Conservation (phyloP, 2,888 invertebrate species). For the Leptopilina syphax region DNA sequence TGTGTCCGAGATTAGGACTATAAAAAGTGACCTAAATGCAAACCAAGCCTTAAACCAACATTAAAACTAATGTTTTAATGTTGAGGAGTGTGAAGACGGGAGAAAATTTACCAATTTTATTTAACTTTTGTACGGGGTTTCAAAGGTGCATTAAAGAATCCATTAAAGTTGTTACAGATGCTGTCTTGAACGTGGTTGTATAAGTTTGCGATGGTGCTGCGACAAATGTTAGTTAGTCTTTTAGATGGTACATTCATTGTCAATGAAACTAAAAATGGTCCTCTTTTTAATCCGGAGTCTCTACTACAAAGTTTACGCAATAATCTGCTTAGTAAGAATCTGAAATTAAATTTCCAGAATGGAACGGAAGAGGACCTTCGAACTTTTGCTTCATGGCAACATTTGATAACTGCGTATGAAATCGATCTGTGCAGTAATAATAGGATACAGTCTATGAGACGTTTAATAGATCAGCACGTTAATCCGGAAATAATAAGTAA, state of each 20-base stretch:
- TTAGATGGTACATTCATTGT: neutral
- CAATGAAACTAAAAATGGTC: neutral
- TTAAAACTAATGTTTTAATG: too few species aligned
- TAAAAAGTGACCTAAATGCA: too few species aligned
- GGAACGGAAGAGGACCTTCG: neutral
- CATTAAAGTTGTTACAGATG: too few species aligned
- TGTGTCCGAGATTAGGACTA: too few species aligned
- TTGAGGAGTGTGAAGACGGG: too few species aligned
- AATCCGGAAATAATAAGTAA: neutral
- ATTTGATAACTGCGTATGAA: neutral
- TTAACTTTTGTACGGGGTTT: too few species aligned
- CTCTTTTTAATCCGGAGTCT: neutral
- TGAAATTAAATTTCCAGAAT: neutral
- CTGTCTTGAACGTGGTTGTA: too few species aligned
- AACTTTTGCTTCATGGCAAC: neutral
- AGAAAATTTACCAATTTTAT: too few species aligned
- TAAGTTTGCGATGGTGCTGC: too few species aligned
- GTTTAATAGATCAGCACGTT: neutral
- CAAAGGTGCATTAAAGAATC: too few species aligned
- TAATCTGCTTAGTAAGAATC: neutral
- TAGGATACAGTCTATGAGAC: neutral
- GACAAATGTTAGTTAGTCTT: neutral
- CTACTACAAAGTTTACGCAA: neutral
- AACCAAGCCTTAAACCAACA: too few species aligned
- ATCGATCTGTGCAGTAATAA: neutral